Conservation (phyloP, 2,797 vertebrate genomes). For the Gallinago solitaria region DNA sequence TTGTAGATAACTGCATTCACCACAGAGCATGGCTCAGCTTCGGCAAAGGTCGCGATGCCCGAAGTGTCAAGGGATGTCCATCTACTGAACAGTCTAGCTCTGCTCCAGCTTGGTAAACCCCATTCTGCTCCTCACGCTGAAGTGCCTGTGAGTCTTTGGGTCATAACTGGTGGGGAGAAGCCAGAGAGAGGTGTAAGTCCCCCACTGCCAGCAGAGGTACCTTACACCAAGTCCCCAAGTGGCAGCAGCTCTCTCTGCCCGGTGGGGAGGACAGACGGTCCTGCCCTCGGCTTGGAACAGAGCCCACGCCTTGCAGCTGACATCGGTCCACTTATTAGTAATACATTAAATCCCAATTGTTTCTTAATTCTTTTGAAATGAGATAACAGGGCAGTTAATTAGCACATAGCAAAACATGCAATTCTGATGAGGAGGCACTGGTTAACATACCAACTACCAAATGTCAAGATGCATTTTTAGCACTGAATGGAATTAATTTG, state of each 20-base stretch:
- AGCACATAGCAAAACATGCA: not conserved
- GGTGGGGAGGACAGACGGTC: fast-evolving
- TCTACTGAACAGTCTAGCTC: not conserved
- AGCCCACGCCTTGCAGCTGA: not conserved
- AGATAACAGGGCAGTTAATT: constrained; percentile 25
- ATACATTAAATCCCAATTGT: not conserved
- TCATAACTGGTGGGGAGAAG: not conserved
- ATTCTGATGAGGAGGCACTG: not conserved
- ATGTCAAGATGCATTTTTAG: constrained; percentile 61
- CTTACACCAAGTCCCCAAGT: too few relatives aligned
- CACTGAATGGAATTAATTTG: constrained; percentile 57
- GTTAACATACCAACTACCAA: not conserved
- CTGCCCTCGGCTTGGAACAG: not conserved
- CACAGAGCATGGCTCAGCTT: not conserved
- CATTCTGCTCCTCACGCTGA: not conserved
- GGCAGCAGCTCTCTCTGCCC: not conserved
- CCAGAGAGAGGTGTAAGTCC: not conserved
- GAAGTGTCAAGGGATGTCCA: not conserved
- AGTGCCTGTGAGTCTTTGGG: not conserved
- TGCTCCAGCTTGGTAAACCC: not conserved
- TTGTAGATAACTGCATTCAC: not conserved
- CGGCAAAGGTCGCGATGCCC: fast-evolving
- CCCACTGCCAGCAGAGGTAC: not conserved
- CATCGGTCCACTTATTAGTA: not conserved
- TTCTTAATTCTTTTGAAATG: not conserved